Evolutionary conservation across 2,888 invertebrate genomes (phyloP).

Genomic region (Cremastinae sp.): DNA sequence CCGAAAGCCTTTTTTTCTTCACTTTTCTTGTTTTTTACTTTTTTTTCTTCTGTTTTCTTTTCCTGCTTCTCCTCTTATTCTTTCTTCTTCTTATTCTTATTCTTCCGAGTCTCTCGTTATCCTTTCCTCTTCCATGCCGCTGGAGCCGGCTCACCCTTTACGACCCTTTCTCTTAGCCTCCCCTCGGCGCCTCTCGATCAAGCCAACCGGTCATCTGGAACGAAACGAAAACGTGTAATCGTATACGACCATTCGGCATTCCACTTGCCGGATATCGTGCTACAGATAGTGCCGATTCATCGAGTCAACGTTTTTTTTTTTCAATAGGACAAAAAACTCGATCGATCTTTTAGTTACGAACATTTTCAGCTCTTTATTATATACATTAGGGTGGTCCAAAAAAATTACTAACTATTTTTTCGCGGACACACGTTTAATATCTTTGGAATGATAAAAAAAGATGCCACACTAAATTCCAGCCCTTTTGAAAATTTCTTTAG

Average conservation of each 20-base stretch:
- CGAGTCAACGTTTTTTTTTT: slow-evolving; percentile 3
- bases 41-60: slow-evolving; percentile 8
- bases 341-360: too few relatives aligned
- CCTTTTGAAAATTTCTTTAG: too few relatives aligned
- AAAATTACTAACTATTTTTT: too few relatives aligned
- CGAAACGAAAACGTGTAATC: slow-evolving; percentile 35
- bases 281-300: slow-evolving; percentile 2
- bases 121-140: slow-evolving; percentile 42
- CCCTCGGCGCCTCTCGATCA: slow-evolving; percentile 29
- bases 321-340: background rate
- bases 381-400: too few relatives aligned
- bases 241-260: slow-evolving; percentile 29
- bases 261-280: background rate
- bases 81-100: slow-evolving; percentile 30
- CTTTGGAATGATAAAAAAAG: too few relatives aligned
- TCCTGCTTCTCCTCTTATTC: slow-evolving; percentile 8
- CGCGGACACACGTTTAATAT: too few relatives aligned
- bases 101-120: slow-evolving; percentile 47
- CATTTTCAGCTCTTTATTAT: too few relatives aligned
- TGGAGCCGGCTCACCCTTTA: slow-evolving; percentile 25
- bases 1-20: slow-evolving; percentile 30
- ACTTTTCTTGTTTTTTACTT: slow-evolving; percentile 12
- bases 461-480: too few relatives aligned
- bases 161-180: slow-evolving; percentile 26
- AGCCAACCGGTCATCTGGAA: slow-evolving; percentile 54